Evolutionary conservation across 2,888 invertebrate species (phyloP).

Genomic region (Cancer borealis): DNA sequence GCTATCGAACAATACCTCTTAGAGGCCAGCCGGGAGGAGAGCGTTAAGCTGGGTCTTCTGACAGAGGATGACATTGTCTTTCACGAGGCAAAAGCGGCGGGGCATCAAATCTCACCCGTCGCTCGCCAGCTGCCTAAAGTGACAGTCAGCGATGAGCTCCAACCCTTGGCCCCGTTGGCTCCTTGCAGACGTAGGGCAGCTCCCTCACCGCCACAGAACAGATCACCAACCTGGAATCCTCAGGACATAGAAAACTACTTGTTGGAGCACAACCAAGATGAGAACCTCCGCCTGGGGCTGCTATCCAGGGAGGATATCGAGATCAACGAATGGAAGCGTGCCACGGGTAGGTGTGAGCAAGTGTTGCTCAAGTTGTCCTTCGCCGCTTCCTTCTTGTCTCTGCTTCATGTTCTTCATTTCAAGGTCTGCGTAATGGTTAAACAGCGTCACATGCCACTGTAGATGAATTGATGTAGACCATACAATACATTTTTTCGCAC

Average conservation of each 20-base stretch:
- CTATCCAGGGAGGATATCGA: conserved; percentile 74
- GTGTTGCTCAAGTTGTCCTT: not conserved
- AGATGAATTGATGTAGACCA: not conserved
- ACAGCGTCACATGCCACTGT: not conserved
- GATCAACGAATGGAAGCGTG: conserved; percentile 74
- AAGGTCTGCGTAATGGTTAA: not conserved
- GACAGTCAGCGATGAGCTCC: conserved; percentile 57
- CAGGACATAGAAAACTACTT: conserved; percentile 74
- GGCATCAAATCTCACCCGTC: not conserved
- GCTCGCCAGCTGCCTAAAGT: conserved; percentile 49
- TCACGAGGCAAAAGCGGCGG: conserved; percentile 50
- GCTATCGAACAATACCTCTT: conserved; percentile 72
- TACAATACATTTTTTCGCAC: not conserved
- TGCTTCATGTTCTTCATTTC: not conserved
- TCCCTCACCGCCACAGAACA: conserved; percentile 53
- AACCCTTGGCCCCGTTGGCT: not conserved
- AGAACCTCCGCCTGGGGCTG: conserved; percentile 72
- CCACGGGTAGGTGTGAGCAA: conserved; percentile 66
- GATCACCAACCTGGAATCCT: conserved; percentile 58
- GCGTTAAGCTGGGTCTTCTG: conserved; percentile 67
- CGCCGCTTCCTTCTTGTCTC: not conserved
- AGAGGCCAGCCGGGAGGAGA: conserved; percentile 69
- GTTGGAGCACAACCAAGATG: conserved; percentile 70
- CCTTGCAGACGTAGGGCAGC: conserved; percentile 43
- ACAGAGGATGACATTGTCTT: conserved; percentile 66